Conservation (phyloP, 1,140 invertebrate species). For the Neodiprion lecontei region DNA sequence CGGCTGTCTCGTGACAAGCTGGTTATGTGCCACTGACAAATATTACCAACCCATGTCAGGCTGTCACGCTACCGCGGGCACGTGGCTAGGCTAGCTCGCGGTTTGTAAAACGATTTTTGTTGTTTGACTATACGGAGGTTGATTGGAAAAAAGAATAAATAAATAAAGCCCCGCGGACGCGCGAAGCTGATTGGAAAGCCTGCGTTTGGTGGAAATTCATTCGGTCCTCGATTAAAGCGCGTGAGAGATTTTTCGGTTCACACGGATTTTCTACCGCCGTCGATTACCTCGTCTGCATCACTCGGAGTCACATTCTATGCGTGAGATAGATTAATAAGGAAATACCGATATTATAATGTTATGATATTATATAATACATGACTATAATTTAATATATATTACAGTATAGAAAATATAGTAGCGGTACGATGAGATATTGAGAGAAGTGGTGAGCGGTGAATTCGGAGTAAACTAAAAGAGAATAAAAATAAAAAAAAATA, state of each 20-base stretch:
- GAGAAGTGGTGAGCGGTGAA: too few species aligned
- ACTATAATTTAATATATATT: background rate
- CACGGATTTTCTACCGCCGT: too few species aligned
- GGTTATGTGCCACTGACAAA: background rate
- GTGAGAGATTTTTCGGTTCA: too few species aligned
- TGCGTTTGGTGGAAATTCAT: background rate
- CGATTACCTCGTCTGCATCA: background rate
- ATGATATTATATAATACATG: background rate
- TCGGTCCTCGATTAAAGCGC: too few species aligned
- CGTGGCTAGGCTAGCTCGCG: too few species aligned
- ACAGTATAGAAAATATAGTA: too few species aligned
- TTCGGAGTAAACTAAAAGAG: too few species aligned
- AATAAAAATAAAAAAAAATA: background rate
- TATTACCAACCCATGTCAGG: background rate
- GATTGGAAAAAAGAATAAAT: background rate
- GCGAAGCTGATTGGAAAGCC: background rate
- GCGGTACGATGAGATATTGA: too few species aligned
- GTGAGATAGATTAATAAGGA: background rate
- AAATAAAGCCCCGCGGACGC: background rate
- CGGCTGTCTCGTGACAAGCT: background rate
- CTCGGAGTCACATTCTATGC: background rate
- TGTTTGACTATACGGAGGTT: background rate
- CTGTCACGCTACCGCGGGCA: background rate
- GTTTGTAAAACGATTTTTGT: too few species aligned
- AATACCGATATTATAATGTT: background rate